Base-by-base conservation (phyloP, 2,888 invertebrate genomes). In the Megamerina dolium region DNA sequence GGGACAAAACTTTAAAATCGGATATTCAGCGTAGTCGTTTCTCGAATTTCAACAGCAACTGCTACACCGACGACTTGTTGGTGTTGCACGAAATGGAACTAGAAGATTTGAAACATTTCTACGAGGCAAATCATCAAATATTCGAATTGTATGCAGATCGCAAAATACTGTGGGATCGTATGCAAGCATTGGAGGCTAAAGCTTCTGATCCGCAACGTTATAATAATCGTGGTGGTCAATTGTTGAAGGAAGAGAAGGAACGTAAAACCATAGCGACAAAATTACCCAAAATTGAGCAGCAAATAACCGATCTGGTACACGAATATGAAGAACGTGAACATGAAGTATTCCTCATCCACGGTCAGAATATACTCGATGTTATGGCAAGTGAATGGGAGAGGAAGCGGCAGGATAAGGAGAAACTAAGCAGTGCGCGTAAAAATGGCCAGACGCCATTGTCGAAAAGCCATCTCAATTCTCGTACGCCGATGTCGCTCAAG, bases 221-320 rank as follows among this genome's bases (percentile, higher is more conserved):
- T 62, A 83, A 88, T 55, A 92, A 93, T 68, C 78, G 94, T 27
- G 92, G 93, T 0, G 91, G 93, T 0, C 85, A 87, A 52, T 72
- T 94, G 5, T 71, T 94, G 2, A 79, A 80, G 39, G 93, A 93
- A 63, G 93, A 94, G 66, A 88, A 84, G 56, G 87, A 89, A 58
- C 73, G 92, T n/a, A 92, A 88, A 64, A 75, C 78, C 8, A 77
- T 90, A 9, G 76, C 78, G 26, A 83, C 73, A 50, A 75, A 83
- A 71, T 68, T 89, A 37, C 87, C 88, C 0, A 82, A 83, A 70
- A 78, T 87, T 30, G 87, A 87, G 65, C 76, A 75, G 1, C 78
- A 82, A 58, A 72, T 88, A 1, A 71, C 72, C 2, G 72, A 75
- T 0, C 54, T 83, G 38, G 77, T 68, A 3, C 47, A 54, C 0